Evolutionary conservation across 1,140 invertebrate species (phyloP).

Genomic region (Hetaerina americana): DNA sequence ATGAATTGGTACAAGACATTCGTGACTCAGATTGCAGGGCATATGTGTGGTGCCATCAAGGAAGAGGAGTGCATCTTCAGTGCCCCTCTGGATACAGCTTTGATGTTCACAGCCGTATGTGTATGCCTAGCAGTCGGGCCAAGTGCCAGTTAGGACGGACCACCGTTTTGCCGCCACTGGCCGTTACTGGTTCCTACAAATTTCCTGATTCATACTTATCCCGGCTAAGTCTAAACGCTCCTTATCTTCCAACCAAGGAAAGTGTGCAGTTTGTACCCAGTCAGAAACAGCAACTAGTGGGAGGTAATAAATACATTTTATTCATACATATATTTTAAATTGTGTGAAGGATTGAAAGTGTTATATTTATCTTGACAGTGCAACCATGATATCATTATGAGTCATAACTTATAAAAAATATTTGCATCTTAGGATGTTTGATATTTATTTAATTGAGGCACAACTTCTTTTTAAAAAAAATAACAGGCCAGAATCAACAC

Average conservation of each 20-base stretch:
- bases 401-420: too few relatives aligned
- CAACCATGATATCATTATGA: too few relatives aligned
- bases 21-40: not conserved
- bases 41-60: not conserved
- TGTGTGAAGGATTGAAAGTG: too few relatives aligned
- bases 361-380: too few relatives aligned
- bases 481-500: too few relatives aligned
- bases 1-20: not conserved
- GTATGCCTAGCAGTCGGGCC: not conserved
- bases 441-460: too few relatives aligned
- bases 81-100: not conserved
- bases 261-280: not conserved
- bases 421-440: too few relatives aligned
- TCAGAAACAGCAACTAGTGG: not conserved
- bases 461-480: too few relatives aligned
- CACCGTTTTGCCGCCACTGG: not conserved
- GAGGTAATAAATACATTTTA: not conserved
- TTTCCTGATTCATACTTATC: not conserved
- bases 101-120: not conserved
- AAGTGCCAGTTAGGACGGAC: not conserved
- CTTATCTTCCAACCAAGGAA: not conserved
- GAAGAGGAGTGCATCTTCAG: not conserved
- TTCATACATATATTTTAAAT: too few relatives aligned
- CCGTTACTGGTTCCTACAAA: not conserved
- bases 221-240: too few relatives aligned